Evolutionary conservation across 2,113 vertebrate species (phyloP).

Genomic region (Sander vitreus): DNA sequence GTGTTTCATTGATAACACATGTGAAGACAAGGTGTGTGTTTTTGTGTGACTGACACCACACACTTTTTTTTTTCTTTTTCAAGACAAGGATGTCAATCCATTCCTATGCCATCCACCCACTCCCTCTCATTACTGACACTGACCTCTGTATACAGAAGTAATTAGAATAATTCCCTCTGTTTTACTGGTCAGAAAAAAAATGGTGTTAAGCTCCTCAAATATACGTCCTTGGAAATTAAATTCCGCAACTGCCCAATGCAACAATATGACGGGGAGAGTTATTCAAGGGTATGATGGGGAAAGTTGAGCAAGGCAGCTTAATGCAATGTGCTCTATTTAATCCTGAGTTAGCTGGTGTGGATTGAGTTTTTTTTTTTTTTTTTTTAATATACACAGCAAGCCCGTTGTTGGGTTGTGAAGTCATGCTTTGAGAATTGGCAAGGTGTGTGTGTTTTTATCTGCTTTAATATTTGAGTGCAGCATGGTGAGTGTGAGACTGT

Average conservation of each 20-base stretch:
- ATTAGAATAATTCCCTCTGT: background rate
- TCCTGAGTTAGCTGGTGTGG: too few species aligned
- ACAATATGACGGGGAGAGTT: too few species aligned
- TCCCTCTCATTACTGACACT: background rate
- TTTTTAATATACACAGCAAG: too few species aligned
- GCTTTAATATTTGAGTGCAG: background rate
- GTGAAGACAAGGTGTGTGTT: background rate
- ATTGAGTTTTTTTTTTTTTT: too few species aligned
- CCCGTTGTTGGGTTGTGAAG: too few species aligned
- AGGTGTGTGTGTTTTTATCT: background rate
- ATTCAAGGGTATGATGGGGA: too few species aligned
- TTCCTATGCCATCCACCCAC: background rate
- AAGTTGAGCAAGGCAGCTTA: too few species aligned
- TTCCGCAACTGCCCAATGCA: too few species aligned
- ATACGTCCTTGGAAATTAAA: background rate
- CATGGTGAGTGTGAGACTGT: background rate
- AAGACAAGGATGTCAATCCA: background rate
- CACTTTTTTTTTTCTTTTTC: too few species aligned
- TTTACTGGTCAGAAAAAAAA: background rate
- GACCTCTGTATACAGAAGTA: background rate
- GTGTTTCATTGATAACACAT: background rate
- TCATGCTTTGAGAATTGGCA: too few species aligned
- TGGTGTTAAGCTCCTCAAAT: background rate
- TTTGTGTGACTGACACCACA: background rate
- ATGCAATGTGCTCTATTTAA: too few species aligned